These are phyloP conservation scores for Himalopsyche anomala DNA, from an alignment of 2,888 invertebrate species.

Conservation along the genomic window DNA sequence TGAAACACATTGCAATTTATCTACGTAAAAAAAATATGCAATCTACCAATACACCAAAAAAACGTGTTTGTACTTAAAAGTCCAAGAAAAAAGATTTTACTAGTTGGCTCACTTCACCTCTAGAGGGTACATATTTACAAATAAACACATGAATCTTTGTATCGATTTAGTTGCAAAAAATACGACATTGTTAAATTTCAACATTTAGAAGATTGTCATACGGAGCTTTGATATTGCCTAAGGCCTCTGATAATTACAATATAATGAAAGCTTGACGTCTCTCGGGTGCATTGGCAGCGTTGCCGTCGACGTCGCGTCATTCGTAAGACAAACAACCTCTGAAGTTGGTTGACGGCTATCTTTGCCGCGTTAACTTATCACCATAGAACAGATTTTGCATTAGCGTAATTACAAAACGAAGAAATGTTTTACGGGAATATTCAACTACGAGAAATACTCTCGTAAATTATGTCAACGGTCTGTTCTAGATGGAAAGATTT, in stretches of 20 bases:
- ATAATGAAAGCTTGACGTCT: background rate
- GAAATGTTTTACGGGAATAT: background rate
- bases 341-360: background rate
- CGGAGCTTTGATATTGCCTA: background rate
- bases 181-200: background rate
- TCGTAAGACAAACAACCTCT: constrained; percentile 6
- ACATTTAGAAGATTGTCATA: background rate
- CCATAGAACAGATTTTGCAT: background rate
- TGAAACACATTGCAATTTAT: too few relatives aligned
- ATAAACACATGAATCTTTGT: too few relatives aligned
- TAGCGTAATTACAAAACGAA: constrained; percentile 2
- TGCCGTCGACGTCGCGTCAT: background rate
- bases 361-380: constrained; percentile 11
- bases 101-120: too few relatives aligned
- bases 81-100: too few relatives aligned
- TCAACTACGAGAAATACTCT: too few relatives aligned
- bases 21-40: too few relatives aligned
- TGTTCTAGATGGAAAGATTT: too few relatives aligned
- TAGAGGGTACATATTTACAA: too few relatives aligned
- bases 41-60: too few relatives aligned
- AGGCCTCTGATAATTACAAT: background rate
- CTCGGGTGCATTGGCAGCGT: constrained; percentile 16
- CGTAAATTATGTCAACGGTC: too few relatives aligned
- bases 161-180: too few relatives aligned
- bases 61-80: too few relatives aligned